Evolutionary conservation across 1,140 invertebrate species (phyloP), one percentile per base, ranked within the genome.

Genomic region (Drosophila busckii): DNA sequence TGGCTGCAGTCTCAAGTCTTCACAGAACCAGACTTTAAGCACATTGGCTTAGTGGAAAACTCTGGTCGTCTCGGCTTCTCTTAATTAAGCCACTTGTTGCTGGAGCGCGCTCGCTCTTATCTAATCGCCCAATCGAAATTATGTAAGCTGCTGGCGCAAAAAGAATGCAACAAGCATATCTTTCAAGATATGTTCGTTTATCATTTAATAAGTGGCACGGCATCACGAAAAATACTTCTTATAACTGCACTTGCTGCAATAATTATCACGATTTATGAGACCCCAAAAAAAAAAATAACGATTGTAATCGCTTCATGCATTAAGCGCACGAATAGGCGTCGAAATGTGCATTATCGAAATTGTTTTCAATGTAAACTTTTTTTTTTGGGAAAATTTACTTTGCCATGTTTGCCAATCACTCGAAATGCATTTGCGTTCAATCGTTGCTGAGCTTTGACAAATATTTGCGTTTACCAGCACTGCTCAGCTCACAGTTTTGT

Each of bases 231-330:
- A 35, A 41, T 34, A 44, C 28, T 23, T 34, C 15, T 31, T 9
- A 19, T 12, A 54, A 20, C 56, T 66, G 66, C 73, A 73, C 68
- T 73, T 65, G 52, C 62, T 22, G 26, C 54, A 59, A 82, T 69
- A 82, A 73, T 68, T 82, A 80, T 80, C 73, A 80, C 73, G 73
- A 80, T 80, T 80, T 80, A 73, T 67, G 64, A 65, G 69, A 28
- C 52, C 26, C n/a, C 17, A 29, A 29, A 15, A 31, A 38, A 71
- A 63, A 62, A 31, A 4, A 67, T 78, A 41, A 23, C 59, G 69
- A 50, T 78, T 37, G 67, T 68, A 46, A 78, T 71, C 73, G 15
- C 20, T 22, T 49, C 41, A 55, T 66, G 54, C 44, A 64, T 25
- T 25, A 52, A 44, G 35, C 46, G 64, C 50, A 52, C 44, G 65